Percentiles rank a stretch among this genome's conserved stretches.
Conservation (phyloP, 2,113 vertebrate species). For the Ploceus nigricollis region DNA sequence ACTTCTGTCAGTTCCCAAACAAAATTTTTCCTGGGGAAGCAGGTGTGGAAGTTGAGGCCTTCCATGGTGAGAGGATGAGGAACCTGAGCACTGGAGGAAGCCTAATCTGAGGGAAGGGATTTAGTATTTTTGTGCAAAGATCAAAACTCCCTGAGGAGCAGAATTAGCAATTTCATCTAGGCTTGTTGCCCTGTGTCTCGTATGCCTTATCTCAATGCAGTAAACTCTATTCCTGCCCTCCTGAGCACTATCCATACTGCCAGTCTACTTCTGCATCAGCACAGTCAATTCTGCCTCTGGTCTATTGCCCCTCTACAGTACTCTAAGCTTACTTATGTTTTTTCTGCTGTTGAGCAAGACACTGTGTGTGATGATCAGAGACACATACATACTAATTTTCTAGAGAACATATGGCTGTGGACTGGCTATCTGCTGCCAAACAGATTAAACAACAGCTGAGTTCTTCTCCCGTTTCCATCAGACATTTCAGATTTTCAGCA, state of each 20-base stretch:
- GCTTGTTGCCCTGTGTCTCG: background rate
- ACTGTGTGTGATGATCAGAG: background rate
- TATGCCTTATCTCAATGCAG: background rate
- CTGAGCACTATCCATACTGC: background rate
- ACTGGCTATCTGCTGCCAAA: conserved; percentile 31
- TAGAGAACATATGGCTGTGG: background rate
- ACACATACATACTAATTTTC: background rate
- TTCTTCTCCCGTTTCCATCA: background rate
- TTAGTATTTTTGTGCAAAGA: background rate
- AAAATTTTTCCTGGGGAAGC: conserved; percentile 19
- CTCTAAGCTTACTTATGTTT: background rate
- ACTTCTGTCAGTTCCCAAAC: conserved; percentile 35
- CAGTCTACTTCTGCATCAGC: background rate
- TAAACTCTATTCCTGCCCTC: background rate
- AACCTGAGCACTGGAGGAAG: background rate
- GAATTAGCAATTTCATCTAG: background rate
- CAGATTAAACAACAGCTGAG: conserved; percentile 56
- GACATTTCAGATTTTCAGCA: conserved; percentile 41
- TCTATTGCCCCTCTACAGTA: background rate
- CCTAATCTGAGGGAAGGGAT: background rate
- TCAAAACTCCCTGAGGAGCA: background rate
- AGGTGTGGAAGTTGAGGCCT: conserved; percentile 24
- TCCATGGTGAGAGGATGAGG: background rate
- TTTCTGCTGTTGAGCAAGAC: background rate
- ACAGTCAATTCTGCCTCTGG: background rate